Percentiles rank a stretch among this genome's conserved stretches.
Evolutionary conservation across 2,888 invertebrate genomes (phyloP).

Genomic region (Leptinotarsa juncta): DNA sequence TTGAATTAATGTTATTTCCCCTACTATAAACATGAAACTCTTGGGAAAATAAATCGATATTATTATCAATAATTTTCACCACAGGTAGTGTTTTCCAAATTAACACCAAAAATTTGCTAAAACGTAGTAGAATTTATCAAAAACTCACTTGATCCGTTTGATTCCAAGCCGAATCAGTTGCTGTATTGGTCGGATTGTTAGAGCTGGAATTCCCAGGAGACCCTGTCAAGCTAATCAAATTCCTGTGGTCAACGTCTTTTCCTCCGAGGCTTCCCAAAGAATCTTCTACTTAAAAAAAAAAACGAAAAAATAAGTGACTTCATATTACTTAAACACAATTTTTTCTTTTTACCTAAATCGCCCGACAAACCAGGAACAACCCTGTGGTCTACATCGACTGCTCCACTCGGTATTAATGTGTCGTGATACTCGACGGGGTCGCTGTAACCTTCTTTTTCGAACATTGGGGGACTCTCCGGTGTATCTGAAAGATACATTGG

Average conservation of each 20-base stretch:
- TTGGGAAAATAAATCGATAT: too few species aligned
- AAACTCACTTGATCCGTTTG: slow-evolving; percentile 46
- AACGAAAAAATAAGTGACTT: background rate
- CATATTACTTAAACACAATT: too few species aligned
- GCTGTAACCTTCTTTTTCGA: slow-evolving; percentile 72
- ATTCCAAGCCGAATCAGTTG: slow-evolving; percentile 48
- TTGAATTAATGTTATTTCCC: too few species aligned
- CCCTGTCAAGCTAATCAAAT: slow-evolving; percentile 85
- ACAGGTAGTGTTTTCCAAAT: too few species aligned
- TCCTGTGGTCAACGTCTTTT: slow-evolving; percentile 84
- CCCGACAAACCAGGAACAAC: slow-evolving; percentile 65
- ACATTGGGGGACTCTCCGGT: slow-evolving; percentile 76
- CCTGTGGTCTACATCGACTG: slow-evolving; percentile 72
- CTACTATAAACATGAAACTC: too few species aligned
- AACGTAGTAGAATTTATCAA: background rate
- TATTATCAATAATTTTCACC: too few species aligned
- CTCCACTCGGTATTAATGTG: slow-evolving; percentile 44
- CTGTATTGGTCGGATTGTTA: slow-evolving; percentile 38
- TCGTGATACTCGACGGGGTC: slow-evolving; percentile 75
- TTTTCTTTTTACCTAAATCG: slow-evolving; percentile 49
- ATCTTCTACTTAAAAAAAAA: slow-evolving; percentile 45
- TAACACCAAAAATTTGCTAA: too few species aligned
- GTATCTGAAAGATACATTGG: slow-evolving; percentile 64
- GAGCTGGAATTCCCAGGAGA: slow-evolving; percentile 66
- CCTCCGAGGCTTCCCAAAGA: slow-evolving; percentile 57